phyloP scores from a whole-genome alignment of 1,140 invertebrate species.

The Rhizoglyphus robini region DNA sequence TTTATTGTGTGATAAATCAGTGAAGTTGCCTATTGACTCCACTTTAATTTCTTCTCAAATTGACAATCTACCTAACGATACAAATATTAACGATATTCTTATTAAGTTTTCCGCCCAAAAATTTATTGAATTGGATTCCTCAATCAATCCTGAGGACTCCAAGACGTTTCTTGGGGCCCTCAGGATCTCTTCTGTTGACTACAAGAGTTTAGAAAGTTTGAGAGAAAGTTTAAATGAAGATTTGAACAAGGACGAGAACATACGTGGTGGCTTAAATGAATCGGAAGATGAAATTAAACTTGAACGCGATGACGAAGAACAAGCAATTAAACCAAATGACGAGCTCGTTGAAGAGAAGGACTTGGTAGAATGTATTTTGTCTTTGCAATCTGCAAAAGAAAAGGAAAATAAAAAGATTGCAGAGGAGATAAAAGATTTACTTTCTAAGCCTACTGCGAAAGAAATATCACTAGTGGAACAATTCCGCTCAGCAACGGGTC shows the following conservation, averaged over 20 bases:
- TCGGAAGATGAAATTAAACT: not conserved
- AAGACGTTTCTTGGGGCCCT: conserved; percentile 46
- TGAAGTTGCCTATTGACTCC: conserved; percentile 17
- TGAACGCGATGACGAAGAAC: not conserved
- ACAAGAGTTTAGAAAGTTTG: conserved; percentile 26
- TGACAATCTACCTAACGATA: conserved; percentile 27
- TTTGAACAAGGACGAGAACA: not conserved
- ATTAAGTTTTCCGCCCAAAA: conserved; percentile 57
- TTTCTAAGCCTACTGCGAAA: conserved; percentile 90
- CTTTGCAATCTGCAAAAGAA: conserved; percentile 82
- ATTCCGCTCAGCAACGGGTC: conserved; percentile 82
- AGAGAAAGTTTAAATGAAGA: not conserved
- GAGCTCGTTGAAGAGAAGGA: not conserved
- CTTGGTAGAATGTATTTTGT: conserved; percentile 56
- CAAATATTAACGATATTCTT: conserved; percentile 53
- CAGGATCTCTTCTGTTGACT: conserved; percentile 47
- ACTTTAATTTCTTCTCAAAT: not conserved
- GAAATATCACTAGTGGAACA: conserved; percentile 81
- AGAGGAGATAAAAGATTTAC: conserved; percentile 82
- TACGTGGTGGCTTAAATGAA: no score
- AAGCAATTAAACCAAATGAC: not conserved
- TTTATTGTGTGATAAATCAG: conserved; percentile 3
- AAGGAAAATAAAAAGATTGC: conserved; percentile 88
- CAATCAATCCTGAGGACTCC: not conserved
- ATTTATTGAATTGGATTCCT: conserved; percentile 54